Conservation (phyloP, 2,888 invertebrate genomes). For the Formica aserva region DNA sequence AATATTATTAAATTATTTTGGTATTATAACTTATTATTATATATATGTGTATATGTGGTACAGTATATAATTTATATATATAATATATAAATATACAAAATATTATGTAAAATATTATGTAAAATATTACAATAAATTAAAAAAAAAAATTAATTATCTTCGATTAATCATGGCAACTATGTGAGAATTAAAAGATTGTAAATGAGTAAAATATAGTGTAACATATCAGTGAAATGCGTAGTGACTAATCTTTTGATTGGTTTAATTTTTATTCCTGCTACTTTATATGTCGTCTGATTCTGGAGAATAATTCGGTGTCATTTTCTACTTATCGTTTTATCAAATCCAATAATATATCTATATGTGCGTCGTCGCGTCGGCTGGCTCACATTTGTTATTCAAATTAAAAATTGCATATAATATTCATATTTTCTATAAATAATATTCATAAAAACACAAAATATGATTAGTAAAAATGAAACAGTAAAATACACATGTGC, state of each 20-base stretch:
- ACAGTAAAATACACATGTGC: background rate
- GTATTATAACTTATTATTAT: background rate
- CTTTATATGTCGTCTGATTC: background rate
- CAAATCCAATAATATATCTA: background rate
- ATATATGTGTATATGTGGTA: background rate
- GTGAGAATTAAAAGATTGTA: background rate
- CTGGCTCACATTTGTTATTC: background rate
- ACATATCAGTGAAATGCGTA: background rate
- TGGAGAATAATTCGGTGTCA: background rate
- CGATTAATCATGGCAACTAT: background rate
- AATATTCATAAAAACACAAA: background rate
- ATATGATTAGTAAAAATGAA: background rate
- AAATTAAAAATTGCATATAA: background rate
- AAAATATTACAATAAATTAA: background rate
- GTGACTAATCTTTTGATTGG: background rate
- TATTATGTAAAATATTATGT: background rate
- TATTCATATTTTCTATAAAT: background rate
- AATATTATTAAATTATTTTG: background rate
- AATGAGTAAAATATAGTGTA: background rate
- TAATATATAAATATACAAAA: background rate
- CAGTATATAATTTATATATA: background rate
- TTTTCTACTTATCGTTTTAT: slow-evolving; percentile 30
- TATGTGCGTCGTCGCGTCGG: background rate
- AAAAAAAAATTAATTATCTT: background rate
- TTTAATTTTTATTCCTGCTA: background rate